phyloP scores from a whole-genome alignment of 1,140 invertebrate species.

The Dreissena rostriformis region DNA sequence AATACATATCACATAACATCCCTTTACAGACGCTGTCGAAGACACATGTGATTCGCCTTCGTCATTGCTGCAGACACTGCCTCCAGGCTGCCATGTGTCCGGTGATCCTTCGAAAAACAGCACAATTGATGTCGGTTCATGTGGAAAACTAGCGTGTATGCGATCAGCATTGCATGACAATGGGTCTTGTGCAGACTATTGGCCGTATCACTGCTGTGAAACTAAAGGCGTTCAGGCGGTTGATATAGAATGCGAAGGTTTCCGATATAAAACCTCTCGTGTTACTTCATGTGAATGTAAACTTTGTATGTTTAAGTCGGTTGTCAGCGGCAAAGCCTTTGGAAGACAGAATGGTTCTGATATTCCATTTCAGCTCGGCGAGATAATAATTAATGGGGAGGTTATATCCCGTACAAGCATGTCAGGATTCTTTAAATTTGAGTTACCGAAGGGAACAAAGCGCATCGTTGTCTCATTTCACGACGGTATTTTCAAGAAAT shows the following conservation, averaged over 20 bases:
- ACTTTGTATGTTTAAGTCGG: not conserved
- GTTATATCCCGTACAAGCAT: not conserved
- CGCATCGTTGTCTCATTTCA: not conserved
- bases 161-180: not conserved
- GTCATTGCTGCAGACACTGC: not conserved
- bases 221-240: constrained; percentile 2
- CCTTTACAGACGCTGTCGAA: too few species aligned
- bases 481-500: constrained; percentile 12
- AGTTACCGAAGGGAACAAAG: not conserved
- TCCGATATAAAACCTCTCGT: not conserved
- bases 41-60: constrained; percentile 4
- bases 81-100: not conserved
- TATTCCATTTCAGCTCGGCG: constrained; percentile 2
- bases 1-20: too few species aligned
- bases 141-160: constrained; percentile 26
- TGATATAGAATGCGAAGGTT: not conserved
- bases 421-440: constrained; percentile 16
- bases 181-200: constrained; percentile 18
- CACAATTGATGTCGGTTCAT: constrained; percentile 19
- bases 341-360: not conserved
- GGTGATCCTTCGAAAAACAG: not conserved
- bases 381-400: not conserved
- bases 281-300: constrained; percentile 8
- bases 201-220: constrained; percentile 34
- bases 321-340: not conserved